Base-by-base conservation (phyloP, 2,888 invertebrate species). In the Drosophila tanythrix region DNA sequence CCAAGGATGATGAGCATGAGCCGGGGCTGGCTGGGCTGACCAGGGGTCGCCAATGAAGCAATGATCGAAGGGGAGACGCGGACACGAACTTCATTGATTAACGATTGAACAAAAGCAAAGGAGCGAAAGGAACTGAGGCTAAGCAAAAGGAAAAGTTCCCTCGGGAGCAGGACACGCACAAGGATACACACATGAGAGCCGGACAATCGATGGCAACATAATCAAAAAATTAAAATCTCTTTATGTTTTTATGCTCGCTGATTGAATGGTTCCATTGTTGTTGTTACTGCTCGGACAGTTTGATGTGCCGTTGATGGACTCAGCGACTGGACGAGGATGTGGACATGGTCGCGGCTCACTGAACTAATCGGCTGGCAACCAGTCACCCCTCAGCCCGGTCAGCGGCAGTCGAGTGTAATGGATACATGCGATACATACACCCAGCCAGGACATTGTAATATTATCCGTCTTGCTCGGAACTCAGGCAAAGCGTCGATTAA, bases 201-300 rank as follows among this genome's bases (percentile, higher is more conserved):
- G 64, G 60, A 69, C 70, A 69, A 70, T 73, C 70, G 69, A 60
- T 63, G 77, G 74, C 81, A 83, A 70, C 81, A 91, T 92, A 92
- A 92, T 92, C 92, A 92, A 92, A 92, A 92, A 92, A 92, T 92
- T 92, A 92, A 92, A 92, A 92, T 92, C 92, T 92, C 92, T 92
- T 92, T 92, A 92, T 92, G 82, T 91, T 90, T 82, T 89, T 83
- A 81, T 87, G 80, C 72, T 71, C 90, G 89, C 82, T 92, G 91
- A 91, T 91, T 92, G 91, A 91, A 91, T 91, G 92, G 85, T 89
- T 83, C 87, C 76, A 88, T 91, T 90, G 91, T 91, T 90, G 80
- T 84, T 85, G 35, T 84, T 85, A 83, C 80, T 80, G 85, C 76
- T 73, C 56, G 87, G 76, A 81, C 80, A 86, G 89, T 76, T 90